Percentiles rank a stretch among this genome's conserved stretches.
Evolutionary conservation across 2,113 vertebrate species (phyloP).

Genomic region (Onychorhynchus coronatus): DNA sequence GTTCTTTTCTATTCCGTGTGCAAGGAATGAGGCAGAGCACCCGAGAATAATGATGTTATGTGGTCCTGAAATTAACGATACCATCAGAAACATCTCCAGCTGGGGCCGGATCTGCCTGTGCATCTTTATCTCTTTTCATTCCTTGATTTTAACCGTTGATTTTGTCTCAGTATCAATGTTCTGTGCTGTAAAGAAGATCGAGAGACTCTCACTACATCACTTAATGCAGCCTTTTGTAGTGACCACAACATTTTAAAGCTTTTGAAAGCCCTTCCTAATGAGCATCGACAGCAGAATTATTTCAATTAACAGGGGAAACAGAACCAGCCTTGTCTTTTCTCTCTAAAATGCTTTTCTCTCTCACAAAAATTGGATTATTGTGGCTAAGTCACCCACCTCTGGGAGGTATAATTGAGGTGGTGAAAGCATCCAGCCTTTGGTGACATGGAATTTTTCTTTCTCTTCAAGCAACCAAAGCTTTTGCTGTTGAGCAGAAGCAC

Average conservation of each 20-base stretch:
- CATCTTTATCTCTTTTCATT: background rate
- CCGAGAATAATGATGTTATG: background rate
- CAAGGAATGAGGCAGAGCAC: background rate
- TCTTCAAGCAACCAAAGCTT: background rate
- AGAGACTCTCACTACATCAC: background rate
- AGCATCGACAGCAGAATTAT: background rate
- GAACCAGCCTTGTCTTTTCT: background rate
- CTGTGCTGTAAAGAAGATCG: background rate
- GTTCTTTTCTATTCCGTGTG: background rate
- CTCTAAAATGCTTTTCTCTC: background rate
- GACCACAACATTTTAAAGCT: background rate
- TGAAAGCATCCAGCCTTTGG: background rate
- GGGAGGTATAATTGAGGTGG: background rate
- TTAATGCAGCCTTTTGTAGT: background rate
- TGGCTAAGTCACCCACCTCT: background rate
- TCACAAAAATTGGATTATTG: background rate
- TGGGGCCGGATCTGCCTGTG: background rate
- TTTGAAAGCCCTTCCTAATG: background rate
- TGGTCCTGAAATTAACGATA: background rate
- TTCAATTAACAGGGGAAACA: background rate
- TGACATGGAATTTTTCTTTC: background rate
- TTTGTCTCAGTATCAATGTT: background rate
- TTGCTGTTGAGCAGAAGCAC: background rate
- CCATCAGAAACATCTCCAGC: background rate
- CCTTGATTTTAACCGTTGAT: background rate